Percentiles rank a stretch among this genome's conserved stretches.
Conservation (phyloP, 2,888 invertebrate genomes). For the Chrysina gloriosa region DNA sequence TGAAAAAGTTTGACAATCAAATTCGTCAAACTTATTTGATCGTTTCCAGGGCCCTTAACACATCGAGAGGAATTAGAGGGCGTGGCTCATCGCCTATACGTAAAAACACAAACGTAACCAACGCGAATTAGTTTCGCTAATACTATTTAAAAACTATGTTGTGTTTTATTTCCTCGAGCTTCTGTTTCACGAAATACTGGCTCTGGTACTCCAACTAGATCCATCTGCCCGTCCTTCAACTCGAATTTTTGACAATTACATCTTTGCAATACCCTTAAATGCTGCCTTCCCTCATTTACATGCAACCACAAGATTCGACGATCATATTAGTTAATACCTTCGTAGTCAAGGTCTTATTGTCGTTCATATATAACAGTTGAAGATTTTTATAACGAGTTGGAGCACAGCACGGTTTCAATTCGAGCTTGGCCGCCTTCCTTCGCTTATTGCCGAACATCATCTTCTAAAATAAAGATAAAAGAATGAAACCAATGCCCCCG, state of each 20-base stretch:
- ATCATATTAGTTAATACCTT: slow-evolving; percentile 90
- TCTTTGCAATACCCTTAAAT: not conserved
- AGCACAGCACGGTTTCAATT: slow-evolving; percentile 87
- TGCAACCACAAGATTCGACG: slow-evolving; percentile 91
- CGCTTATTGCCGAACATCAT: slow-evolving; percentile 72
- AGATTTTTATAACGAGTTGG: slow-evolving; percentile 85
- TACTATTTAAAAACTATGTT: not conserved
- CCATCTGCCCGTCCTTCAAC: not conserved
- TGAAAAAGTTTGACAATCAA: too few relatives aligned
- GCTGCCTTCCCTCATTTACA: slow-evolving; percentile 66
- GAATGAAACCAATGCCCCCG: slow-evolving; percentile 7
- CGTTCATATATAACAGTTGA: slow-evolving; percentile 83
- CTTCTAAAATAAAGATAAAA: slow-evolving; percentile 70
- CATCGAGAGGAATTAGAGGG: too few relatives aligned
- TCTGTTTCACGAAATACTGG: slow-evolving; percentile 13
- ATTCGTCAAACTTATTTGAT: too few relatives aligned
- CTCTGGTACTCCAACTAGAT: not conserved
- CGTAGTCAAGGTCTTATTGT: slow-evolving; percentile 81
- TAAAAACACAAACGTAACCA: slow-evolving; percentile 2
- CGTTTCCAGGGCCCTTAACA: too few relatives aligned
- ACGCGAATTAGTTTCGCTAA: slow-evolving; percentile 25
- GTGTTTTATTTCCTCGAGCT: not conserved
- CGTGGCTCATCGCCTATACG: not conserved
- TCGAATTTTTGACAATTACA: not conserved
- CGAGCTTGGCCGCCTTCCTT: slow-evolving; percentile 63